A percentile compares a stretch with the other conserved stretches of the same genome.
Conservation (phyloP, 2,113 vertebrate species). For the Austrofundulus limnaeus region DNA sequence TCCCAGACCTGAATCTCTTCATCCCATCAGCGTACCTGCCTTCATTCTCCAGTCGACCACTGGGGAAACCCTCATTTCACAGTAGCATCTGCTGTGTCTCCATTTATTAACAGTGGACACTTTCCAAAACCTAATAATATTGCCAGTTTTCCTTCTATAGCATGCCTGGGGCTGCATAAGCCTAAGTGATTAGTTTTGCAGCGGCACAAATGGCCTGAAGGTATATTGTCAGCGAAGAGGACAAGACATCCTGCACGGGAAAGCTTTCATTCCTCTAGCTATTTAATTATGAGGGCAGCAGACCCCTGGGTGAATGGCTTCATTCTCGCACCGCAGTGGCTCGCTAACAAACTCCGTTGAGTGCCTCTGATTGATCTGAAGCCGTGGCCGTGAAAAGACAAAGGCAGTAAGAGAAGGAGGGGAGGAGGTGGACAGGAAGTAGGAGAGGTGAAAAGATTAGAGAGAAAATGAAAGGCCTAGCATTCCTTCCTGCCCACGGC, state of each 20-base stretch:
- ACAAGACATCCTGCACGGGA: constrained; percentile 42
- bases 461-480: background rate
- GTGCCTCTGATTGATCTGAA: constrained; percentile 69
- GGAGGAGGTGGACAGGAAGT: background rate
- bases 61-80: constrained; percentile 50
- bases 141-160: constrained; percentile 36
- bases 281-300: constrained; percentile 68
- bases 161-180: constrained; percentile 43
- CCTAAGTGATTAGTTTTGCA: constrained; percentile 69
- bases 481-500: too few relatives aligned
- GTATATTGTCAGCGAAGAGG: constrained; percentile 48
- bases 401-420: constrained; percentile 41
- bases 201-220: constrained; percentile 45
- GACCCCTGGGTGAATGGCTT: constrained; percentile 50
- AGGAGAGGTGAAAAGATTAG: background rate
- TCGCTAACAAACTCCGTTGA: constrained; percentile 67
- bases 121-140: constrained; percentile 62
- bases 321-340: constrained; percentile 48
- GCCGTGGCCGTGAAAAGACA: constrained; percentile 59
- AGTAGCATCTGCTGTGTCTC: constrained; percentile 44
- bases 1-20: constrained; percentile 19
- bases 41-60: constrained; percentile 2
- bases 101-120: constrained; percentile 56
- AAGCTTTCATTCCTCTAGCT: constrained; percentile 62
- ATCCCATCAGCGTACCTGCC: constrained; percentile 15